Evolutionary conservation across 2,113 vertebrate genomes (phyloP).

Genomic region (Carassius gibelio): DNA sequence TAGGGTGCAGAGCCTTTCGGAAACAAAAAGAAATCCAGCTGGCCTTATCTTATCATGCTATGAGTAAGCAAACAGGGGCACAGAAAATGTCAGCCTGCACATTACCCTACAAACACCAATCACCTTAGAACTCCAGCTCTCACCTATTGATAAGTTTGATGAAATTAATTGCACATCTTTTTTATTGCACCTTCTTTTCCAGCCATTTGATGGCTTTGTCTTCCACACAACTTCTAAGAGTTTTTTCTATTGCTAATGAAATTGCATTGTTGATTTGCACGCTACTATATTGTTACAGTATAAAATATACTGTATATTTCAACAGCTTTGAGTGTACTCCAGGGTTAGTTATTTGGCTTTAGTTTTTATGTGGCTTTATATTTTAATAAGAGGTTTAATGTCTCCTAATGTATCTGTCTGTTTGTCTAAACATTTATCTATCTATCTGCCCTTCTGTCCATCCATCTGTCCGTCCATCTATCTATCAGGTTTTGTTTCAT

Average conservation of each 20-base stretch:
- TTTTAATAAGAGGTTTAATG: no score
- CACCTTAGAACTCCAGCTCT: background rate
- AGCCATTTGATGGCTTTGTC: background rate
- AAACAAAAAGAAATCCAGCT: constrained; percentile 12
- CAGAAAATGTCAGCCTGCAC: constrained; percentile 17
- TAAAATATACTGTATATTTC: no score
- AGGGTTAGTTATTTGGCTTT: no score
- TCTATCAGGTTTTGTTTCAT: no score
- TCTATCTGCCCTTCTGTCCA: no score
- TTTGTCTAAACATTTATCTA: no score
- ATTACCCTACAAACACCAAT: background rate
- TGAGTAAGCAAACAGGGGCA: constrained; percentile 31
- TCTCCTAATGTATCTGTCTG: background rate
- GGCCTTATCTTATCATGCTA: constrained; percentile 39
- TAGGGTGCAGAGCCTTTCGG: constrained; percentile 24
- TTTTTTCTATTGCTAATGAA: no score
- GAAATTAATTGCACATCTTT: background rate
- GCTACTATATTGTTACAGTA: no score
- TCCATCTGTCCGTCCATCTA: background rate
- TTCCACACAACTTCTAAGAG: background rate
- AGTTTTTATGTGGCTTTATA: no score
- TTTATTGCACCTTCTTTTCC: no score
- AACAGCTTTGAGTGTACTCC: no score
- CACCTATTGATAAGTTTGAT: background rate
- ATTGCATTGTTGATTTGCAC: no score